Base-by-base conservation (phyloP, 2,888 invertebrate species). In the Mythimna lalbum region DNA sequence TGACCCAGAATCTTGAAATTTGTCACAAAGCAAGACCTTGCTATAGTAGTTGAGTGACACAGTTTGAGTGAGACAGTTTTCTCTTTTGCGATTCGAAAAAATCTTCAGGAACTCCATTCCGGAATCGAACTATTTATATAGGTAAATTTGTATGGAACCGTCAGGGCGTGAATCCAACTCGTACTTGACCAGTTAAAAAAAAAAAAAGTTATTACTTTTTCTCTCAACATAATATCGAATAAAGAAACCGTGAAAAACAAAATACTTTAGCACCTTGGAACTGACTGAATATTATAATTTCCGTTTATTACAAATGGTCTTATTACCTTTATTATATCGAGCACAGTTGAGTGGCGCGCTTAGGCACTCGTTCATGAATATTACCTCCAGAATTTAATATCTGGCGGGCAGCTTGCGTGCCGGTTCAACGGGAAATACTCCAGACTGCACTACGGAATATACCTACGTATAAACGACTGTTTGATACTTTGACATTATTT, bases 341-440 rank as follows among this genome's bases (percentile, higher is more conserved):
- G 63, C 77, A 61, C 64, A 65, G 69, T 63, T 21, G 50, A 73
- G 68, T 65, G 63, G 66, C 55, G 60, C 63, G 55, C 73, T 80
- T 72, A 74, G 71, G 56, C 63, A 81, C 76, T 78, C 73, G 76
- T 74, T 85, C 60, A 78, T 83, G 75, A 83, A 84, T 81, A 82
- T 81, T 78, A 80, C 73, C 67, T 78, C 23, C 59, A 80, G 81
- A 81, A 84, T 86, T 86, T 84, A 85, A 86, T 85, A 84, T 78
- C 73, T 70, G 70, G 27, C 60, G 64, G 59, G 74, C 33, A 66
- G 64, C 62, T 33, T 57, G 53, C 80, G 80, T 79, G 57, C 67
- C 43, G 19, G 53, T 80, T 83, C 76, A 67, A 60, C 60, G 52
- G 52, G 72, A 74, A 80, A 75, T 73, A 69, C 52, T 70, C 14